Evolutionary conservation across 2,888 invertebrate genomes (phyloP).

Genomic region (Brachyopa scutellaris): DNA sequence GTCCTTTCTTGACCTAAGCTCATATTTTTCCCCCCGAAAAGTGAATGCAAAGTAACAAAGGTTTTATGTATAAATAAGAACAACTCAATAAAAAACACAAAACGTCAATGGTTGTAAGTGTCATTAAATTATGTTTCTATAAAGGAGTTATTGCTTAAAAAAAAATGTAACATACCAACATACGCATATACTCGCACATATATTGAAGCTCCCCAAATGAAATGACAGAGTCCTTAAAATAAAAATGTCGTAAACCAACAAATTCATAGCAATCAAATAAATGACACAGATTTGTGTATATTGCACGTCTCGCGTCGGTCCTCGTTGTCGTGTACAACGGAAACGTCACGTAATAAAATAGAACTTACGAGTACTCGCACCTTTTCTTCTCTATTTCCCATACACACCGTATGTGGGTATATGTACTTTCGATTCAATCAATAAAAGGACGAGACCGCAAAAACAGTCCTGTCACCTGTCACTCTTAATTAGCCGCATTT

Average conservation of each 20-base stretch:
- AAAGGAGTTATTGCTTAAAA: not conserved
- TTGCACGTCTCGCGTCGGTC: too few relatives aligned
- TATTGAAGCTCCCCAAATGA: not conserved
- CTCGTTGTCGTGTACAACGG: too few relatives aligned
- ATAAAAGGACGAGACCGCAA: constrained; percentile 2
- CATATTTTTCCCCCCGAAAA: too few relatives aligned
- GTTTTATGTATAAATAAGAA: not conserved
- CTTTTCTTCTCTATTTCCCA: too few relatives aligned
- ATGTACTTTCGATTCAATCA: not conserved
- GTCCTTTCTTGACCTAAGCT: too few relatives aligned
- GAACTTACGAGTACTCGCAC: too few relatives aligned
- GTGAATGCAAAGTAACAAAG: not conserved
- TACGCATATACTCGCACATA: too few relatives aligned
- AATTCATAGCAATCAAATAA: constrained; percentile 16
- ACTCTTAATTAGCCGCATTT: constrained; percentile 58
- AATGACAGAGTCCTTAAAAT: not conserved
- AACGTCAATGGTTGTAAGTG: not conserved
- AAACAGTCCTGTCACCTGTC: constrained; percentile 47
- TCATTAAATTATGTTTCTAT: constrained; percentile 10
- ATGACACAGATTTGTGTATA: not conserved
- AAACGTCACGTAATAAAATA: too few relatives aligned
- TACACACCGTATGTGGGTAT: too few relatives aligned
- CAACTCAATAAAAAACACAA: not conserved
- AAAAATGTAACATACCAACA: too few relatives aligned
- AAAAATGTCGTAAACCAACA: constrained; percentile 21